Evolutionary conservation across 1,140 invertebrate genomes (phyloP), one percentile per base, ranked within the genome.

Genomic region (Heliconius melpomene): DNA sequence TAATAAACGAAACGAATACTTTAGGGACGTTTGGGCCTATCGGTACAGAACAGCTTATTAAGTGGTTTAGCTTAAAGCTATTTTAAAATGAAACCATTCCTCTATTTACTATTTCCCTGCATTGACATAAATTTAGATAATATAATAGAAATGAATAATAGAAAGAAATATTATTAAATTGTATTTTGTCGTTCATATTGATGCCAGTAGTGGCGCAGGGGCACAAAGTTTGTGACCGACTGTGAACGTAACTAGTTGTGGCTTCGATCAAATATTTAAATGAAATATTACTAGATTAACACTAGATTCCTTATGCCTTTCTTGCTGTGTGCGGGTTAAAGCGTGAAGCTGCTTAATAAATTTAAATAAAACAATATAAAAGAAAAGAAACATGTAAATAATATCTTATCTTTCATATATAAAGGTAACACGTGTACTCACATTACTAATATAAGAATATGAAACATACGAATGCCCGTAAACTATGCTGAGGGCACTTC

Each of bases 381-480:
- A n/a, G n/a, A 23, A n/a, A 60, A 50, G 20, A 74, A 9, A 50
- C 23, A 74, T n/a, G 16, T 50, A 74, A 74, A 60, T n/a, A 9
- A 60, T 60, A 23, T 60, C 20, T 23, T 23, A 60, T 60, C 70
- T 72, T 72, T 38, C 71, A 72, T 40, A 72, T 72, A n/a, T 20
- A 18, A 20, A 36, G 11, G 71, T 40, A 72, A 72, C 71, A 72
- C 36, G 3, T 72, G 32, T 36, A 29, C 29, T 26, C 70, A 36
- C 36, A 50, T 74, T 46, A 54, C 73, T 18, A 74, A 74, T 74
- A 52, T 26, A 74, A 74, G 23, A 74, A 74, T 74, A 74, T 74
- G 73, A 76, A 76, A 66, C 54, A 76, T 66, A 32, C 75, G 75
- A 60, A 60, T 46, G 71, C 57, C 57, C 57, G 75, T 76, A 76